These are phyloP conservation scores for Pyrgilauda ruficollis DNA, from an alignment of 2,113 vertebrate species.

Conservation along the genomic window DNA sequence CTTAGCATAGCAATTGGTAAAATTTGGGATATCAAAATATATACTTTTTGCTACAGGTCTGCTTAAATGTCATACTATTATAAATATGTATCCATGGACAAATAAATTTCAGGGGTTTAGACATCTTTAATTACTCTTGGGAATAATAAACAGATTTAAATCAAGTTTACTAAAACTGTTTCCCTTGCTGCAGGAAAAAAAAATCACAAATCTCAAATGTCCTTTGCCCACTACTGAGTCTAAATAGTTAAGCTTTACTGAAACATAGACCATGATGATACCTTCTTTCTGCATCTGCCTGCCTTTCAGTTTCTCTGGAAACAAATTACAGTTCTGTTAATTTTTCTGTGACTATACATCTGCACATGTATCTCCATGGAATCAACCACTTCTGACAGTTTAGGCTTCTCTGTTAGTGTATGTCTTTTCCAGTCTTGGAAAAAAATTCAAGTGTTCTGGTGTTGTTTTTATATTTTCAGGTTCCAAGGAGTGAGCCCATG, in stretches of 20 bases:
- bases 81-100: neutral
- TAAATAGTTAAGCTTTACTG: neutral
- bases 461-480: neutral
- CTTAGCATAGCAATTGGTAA: neutral
- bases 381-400: neutral
- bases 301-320: neutral
- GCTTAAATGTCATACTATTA: neutral
- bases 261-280: neutral
- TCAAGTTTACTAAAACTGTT: neutral
- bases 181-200: neutral
- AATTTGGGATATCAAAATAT: neutral
- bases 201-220: neutral
- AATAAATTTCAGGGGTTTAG: neutral
- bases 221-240: neutral
- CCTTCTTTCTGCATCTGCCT: neutral
- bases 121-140: neutral
- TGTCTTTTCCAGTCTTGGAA: neutral
- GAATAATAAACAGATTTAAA: neutral
- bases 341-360: neutral
- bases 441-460: neutral
- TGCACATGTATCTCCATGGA: neutral
- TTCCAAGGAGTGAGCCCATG: neutral
- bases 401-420: neutral
- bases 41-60: neutral
- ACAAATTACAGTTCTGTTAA: neutral